Conservation (phyloP, 2,797 vertebrate species). For the Hypotaenidia okinawae region DNA sequence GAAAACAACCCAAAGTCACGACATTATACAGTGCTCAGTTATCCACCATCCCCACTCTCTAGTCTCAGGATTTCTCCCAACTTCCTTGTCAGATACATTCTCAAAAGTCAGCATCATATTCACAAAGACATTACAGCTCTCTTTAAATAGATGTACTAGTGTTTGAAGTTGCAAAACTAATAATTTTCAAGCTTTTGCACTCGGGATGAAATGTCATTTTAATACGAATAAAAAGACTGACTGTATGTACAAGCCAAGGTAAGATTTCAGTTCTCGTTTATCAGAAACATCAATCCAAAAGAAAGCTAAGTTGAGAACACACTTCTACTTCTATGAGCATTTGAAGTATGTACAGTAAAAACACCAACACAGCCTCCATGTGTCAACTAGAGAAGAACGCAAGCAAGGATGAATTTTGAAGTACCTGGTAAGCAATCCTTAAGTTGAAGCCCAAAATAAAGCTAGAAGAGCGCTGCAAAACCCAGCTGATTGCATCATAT, state of each 20-base stretch:
- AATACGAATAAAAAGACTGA: slow-evolving; percentile 79
- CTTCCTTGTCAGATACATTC: slow-evolving; percentile 50
- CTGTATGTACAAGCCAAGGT: slow-evolving; percentile 85
- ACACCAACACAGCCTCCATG: slow-evolving; percentile 72
- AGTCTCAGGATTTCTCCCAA: slow-evolving; percentile 62
- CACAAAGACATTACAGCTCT: slow-evolving; percentile 67
- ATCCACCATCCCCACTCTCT: slow-evolving; percentile 54
- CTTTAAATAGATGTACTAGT: slow-evolving; percentile 72
- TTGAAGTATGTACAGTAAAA: slow-evolving; percentile 77
- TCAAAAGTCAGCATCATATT: slow-evolving; percentile 56
- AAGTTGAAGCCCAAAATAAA: slow-evolving; percentile 59
- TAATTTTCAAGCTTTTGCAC: slow-evolving; percentile 76
- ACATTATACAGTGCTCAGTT: slow-evolving; percentile 44
- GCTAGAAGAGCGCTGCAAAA: slow-evolving; percentile 54
- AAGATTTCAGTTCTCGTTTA: slow-evolving; percentile 75
- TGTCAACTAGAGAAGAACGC: slow-evolving; percentile 68
- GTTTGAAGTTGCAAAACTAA: slow-evolving; percentile 76
- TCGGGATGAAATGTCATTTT: slow-evolving; percentile 78
- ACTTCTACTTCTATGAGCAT: slow-evolving; percentile 76
- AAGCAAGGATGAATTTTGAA: slow-evolving; percentile 62
- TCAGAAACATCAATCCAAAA: slow-evolving; percentile 79
- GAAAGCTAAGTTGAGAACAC: slow-evolving; percentile 77
- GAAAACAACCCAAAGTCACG: not conserved
- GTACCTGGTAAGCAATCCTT: slow-evolving; percentile 70
- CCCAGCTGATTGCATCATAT: slow-evolving; percentile 70